A percentile compares a stretch with the other conserved stretches of the same genome.
Conservation (phyloP, 2,888 invertebrate species). For the Bursaphelenchus okinawaensis region DNA sequence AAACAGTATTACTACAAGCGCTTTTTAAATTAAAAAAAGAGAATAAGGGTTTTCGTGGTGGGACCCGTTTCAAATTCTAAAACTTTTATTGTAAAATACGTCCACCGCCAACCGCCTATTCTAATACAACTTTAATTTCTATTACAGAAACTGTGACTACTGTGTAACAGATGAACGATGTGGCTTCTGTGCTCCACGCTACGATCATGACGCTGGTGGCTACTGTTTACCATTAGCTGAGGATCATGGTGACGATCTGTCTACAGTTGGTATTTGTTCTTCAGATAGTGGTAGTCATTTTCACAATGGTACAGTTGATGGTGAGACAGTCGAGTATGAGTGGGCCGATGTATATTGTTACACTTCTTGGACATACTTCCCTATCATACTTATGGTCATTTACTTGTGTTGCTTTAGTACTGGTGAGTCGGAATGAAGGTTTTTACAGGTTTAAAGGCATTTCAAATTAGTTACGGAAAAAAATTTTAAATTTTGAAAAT, state of each 20-base stretch:
- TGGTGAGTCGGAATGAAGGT: conserved; percentile 16
- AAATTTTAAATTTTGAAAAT: no score
- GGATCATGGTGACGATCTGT: neutral
- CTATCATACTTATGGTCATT: conserved; percentile 50
- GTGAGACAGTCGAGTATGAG: conserved; percentile 11
- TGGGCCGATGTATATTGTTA: conserved; percentile 46
- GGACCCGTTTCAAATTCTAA: no score
- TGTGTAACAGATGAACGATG: conserved; percentile 60
- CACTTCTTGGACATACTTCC: conserved; percentile 57
- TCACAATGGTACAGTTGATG: conserved; percentile 7
- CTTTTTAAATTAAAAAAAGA: no score
- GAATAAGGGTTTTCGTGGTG: no score
- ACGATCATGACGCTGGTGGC: neutral
- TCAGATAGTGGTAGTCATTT: neutral
- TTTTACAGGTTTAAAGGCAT: neutral
- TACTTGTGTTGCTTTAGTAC: conserved; percentile 33
- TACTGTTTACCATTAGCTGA: conserved; percentile 11
- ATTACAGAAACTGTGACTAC: conserved; percentile 57
- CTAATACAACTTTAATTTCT: neutral
- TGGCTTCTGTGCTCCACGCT: conserved; percentile 54
- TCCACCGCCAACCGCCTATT: no score
- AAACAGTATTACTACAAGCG: no score
- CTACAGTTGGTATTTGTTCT: neutral
- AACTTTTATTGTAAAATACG: no score
- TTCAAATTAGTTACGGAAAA: conserved; percentile 44